Conservation (phyloP, 2,888 invertebrate genomes). For the Trichogramma evanescens region DNA sequence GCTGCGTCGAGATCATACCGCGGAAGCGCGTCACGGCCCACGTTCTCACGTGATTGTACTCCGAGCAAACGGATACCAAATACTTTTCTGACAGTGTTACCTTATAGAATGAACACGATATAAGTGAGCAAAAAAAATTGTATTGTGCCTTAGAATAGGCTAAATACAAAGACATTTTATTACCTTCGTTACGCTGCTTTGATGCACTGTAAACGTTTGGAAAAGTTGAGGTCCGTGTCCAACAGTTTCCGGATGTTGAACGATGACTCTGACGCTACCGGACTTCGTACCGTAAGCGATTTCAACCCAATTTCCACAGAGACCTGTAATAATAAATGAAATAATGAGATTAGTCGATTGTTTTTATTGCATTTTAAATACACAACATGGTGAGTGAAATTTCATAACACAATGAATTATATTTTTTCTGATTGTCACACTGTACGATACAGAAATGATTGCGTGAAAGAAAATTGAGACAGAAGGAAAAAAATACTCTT, state of each 20-base stretch:
- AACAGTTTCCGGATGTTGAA: constrained; percentile 98
- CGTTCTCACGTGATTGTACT: constrained; percentile 95
- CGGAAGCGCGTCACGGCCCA: constrained; percentile 96
- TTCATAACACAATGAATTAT: neutral
- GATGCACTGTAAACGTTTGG: constrained; percentile 96
- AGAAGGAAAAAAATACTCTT: too few species aligned
- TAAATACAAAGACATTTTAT: neutral
- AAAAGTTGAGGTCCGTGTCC: constrained; percentile 97
- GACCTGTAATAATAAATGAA: constrained; percentile 53
- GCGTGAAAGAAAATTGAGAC: too few species aligned
- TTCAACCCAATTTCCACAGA: constrained; percentile 99
- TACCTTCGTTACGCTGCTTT: constrained; percentile 84
- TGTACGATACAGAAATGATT: too few species aligned
- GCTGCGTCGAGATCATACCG: constrained; percentile 98
- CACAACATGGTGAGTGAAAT: neutral
- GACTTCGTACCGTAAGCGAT: constrained; percentile 97
- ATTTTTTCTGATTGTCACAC: too few species aligned
- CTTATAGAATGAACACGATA: constrained; percentile 46
- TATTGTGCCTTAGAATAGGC: neutral
- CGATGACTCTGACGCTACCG: constrained; percentile 93
- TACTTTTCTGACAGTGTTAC: constrained; percentile 92
- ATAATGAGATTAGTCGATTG: neutral
- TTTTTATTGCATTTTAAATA: neutral
- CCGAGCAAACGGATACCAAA: constrained; percentile 90
- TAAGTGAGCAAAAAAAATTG: neutral